phyloP scores from a whole-genome alignment of 2,888 invertebrate genomes.

The Diarsia dahlii region DNA sequence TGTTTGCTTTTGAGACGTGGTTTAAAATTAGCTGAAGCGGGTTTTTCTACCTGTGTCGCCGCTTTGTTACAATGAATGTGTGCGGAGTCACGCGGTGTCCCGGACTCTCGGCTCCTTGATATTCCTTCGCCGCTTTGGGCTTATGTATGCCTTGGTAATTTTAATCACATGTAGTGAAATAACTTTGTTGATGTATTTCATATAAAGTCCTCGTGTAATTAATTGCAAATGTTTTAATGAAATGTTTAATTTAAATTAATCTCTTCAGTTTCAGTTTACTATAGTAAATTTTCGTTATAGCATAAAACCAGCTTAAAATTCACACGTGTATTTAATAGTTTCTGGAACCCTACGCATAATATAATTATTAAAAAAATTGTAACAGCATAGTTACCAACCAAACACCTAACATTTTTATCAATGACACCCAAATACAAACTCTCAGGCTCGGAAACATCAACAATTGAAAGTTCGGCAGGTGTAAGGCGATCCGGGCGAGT shows the following conservation, averaged over 20 bases:
- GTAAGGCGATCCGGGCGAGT: slow-evolving; percentile 74
- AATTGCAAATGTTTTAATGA: slow-evolving; percentile 3
- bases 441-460: slow-evolving; percentile 65
- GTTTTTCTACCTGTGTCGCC: slow-evolving; percentile 84
- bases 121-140: slow-evolving; percentile 75
- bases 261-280: neutral
- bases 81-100: slow-evolving; percentile 84
- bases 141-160: slow-evolving; percentile 75
- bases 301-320: neutral
- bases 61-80: slow-evolving; percentile 83
- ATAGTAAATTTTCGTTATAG: neutral
- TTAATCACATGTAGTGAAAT: slow-evolving; percentile 67
- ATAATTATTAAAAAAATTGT: neutral
- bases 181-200: slow-evolving; percentile 49
- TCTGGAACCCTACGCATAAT: neutral
- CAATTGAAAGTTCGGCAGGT: slow-evolving; percentile 79
- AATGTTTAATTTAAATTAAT: neutral
- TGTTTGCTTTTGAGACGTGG: slow-evolving; percentile 79
- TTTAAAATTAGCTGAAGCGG: slow-evolving; percentile 80
- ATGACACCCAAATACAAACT: slow-evolving; percentile 37
- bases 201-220: neutral
- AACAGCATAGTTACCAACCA: neutral
- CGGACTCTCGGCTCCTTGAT: slow-evolving; percentile 79
- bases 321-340: neutral
- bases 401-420: neutral